Evolutionary conservation across 2,113 vertebrate species (phyloP), one percentile per base, ranked within the genome.

Genomic region (Aleadryas rufinucha): DNA sequence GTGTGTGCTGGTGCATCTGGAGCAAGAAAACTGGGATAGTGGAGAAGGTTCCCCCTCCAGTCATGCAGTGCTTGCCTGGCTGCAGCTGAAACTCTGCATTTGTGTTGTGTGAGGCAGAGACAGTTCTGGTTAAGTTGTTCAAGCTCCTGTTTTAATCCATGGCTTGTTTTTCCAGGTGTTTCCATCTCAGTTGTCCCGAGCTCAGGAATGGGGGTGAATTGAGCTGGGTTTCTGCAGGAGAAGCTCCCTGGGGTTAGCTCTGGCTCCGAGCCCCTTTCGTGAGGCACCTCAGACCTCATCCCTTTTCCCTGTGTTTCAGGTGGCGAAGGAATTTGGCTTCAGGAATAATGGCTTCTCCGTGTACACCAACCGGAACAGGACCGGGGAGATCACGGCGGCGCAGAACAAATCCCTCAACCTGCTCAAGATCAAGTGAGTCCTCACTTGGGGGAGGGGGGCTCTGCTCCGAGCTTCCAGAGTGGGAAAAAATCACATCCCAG

Each of bases 301-400:
- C 6, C 53, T 44, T 47, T 35, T 80, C 47, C 93, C 92, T 68
- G 42, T 85, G 61, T 87, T 90, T 2, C 97, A 99, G 99, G 99
- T 99, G 44, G 99, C 98, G 41, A 99, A 99, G 98, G 99, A 99
- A 63, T 99, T 99, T 98, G 99, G 99, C 14, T 99, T 99, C 97
- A 99, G 98, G 87, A 99, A 99, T 89, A 99, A 99, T 31, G 99
- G 99, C 11, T 99, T 99, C 96, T 99, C 99, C 2, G 96, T 99
- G 89, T 99, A 99, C 97, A 97, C 98, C 97, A 99, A 99, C 95
- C 99, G 99, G 93, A 99, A 99, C 97, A 98, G 99, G 98, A 99
- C 99, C 3, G 99, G 98, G 47, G 99, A 99, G 98, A 98, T 99
- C 84, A 98, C 98, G 17, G 94, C 99, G 0, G 98, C 99, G 1